phyloP scores from a whole-genome alignment of 2,888 invertebrate species.

The Eupithecia subfuscata region DNA sequence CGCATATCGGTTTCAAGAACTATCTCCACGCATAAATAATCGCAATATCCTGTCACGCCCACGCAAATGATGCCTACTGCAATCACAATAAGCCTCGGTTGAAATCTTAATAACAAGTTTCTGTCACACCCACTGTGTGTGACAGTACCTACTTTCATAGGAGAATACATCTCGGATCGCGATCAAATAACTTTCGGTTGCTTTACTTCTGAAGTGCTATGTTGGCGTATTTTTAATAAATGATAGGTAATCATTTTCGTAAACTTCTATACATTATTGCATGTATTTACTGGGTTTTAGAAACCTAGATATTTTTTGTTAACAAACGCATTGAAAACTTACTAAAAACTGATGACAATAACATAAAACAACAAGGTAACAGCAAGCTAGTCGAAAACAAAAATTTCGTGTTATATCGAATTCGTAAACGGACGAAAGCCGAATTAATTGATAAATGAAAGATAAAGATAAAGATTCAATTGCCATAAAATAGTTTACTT shows the following conservation, averaged over 20 bases:
- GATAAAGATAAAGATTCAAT: too few relatives aligned
- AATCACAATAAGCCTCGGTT: slow-evolving; percentile 49
- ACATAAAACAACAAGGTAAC: too few relatives aligned
- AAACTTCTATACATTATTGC: too few relatives aligned
- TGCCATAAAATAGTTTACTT: too few relatives aligned
- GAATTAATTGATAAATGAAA: too few relatives aligned
- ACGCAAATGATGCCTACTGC: slow-evolving; percentile 37
- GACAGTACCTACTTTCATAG: slow-evolving; percentile 15
- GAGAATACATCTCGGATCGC: slow-evolving; percentile 1
- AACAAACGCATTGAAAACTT: too few relatives aligned
- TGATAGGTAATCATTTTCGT: too few relatives aligned
- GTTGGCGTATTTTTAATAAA: neutral
- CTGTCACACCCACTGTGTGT: slow-evolving; percentile 57
- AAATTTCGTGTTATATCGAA: too few relatives aligned
- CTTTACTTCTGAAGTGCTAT: neutral
- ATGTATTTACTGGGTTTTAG: neutral
- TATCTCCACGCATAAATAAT: slow-evolving; percentile 31
- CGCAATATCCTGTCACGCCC: slow-evolving; percentile 40
- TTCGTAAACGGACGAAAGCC: too few relatives aligned
- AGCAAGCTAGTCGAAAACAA: too few relatives aligned
- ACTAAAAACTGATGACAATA: too few relatives aligned
- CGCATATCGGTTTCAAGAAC: neutral
- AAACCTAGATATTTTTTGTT: neutral
- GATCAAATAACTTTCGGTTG: slow-evolving; percentile 8
- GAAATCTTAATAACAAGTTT: slow-evolving; percentile 69